phyloP scores from a whole-genome alignment of 64 coral and sea anemone genomes.

The Pocillopora damicornis region DNA sequence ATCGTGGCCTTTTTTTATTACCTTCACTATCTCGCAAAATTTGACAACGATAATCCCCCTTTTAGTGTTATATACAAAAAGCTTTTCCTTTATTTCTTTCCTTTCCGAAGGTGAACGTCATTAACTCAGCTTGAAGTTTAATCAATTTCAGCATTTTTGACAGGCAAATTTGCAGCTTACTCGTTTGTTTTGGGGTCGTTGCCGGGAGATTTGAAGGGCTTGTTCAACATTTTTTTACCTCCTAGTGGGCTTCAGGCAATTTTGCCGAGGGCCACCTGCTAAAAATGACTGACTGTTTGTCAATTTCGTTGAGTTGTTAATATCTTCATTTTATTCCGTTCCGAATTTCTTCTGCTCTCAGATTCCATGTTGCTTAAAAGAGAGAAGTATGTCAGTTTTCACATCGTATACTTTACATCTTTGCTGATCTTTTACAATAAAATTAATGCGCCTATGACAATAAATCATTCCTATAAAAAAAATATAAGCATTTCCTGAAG shows the following conservation, averaged over 20 bases:
- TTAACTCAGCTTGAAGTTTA: not conserved
- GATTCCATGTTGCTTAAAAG: too few relatives aligned
- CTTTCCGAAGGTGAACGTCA: not conserved
- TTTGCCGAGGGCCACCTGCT: conserved; percentile 18
- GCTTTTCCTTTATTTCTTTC: not conserved
- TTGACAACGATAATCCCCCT: not conserved
- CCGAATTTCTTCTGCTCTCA: not conserved
- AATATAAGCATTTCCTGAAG: too few relatives aligned
- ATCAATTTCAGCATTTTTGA: not conserved
- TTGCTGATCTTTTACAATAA: too few relatives aligned
- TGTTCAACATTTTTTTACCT: not conserved
- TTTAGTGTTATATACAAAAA: not conserved
- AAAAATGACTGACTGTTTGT: not conserved
- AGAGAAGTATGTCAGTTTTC: too few relatives aligned
- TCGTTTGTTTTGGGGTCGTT: not conserved
- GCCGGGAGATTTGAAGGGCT: not conserved
- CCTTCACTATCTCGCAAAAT: not conserved
- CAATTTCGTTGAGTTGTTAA: not conserved
- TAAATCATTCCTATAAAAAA: too few relatives aligned
- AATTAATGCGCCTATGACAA: too few relatives aligned
- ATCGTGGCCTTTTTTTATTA: not conserved
- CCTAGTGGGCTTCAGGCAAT: not conserved
- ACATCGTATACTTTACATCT: too few relatives aligned
- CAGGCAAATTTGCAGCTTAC: not conserved
- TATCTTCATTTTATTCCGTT: not conserved